These are phyloP conservation scores for Rhyzopertha dominica DNA, from an alignment of 1,140 invertebrate genomes.

Conservation along the genomic window DNA sequence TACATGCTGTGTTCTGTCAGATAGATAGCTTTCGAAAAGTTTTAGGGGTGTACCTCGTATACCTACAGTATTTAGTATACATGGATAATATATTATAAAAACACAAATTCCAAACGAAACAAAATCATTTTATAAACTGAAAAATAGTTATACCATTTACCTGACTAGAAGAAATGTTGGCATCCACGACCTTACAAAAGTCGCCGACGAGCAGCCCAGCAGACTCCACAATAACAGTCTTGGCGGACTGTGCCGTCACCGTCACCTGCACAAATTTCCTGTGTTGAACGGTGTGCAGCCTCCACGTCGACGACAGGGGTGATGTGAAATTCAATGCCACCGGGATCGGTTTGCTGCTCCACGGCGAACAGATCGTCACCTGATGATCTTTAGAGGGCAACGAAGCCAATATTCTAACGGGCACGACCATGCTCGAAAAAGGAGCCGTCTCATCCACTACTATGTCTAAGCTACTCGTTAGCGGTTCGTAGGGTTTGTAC, in stretches of 20 bases:
- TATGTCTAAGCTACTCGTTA: constrained; percentile 57
- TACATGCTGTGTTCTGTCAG: too few relatives aligned
- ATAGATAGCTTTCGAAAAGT: too few relatives aligned
- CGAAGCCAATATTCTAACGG: constrained; percentile 64
- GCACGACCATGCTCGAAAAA: constrained; percentile 59
- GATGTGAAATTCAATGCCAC: constrained; percentile 73
- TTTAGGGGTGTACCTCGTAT: too few relatives aligned
- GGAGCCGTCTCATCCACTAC: constrained; percentile 60
- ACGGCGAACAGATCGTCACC: constrained; percentile 66
- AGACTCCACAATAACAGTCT: constrained; percentile 24
- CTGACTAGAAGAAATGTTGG: constrained; percentile 58
- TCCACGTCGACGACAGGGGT: constrained; percentile 72
- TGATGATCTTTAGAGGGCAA: constrained; percentile 70
- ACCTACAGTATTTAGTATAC: too few relatives aligned
- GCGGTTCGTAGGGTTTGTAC: constrained; percentile 26
- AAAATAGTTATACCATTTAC: constrained; percentile 22
- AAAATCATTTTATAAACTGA: background rate
- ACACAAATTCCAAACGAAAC: background rate
- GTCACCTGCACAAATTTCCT: constrained; percentile 77
- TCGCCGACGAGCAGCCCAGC: constrained; percentile 46
- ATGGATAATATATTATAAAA: too few relatives aligned
- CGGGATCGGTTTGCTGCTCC: constrained; percentile 61
- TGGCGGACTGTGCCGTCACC: constrained; percentile 55
- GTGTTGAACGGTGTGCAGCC: constrained; percentile 74
- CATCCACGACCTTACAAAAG: constrained; percentile 56